Evolutionary conservation across 2,113 vertebrate genomes (phyloP).

Genomic region (Cygnus buccinator): DNA sequence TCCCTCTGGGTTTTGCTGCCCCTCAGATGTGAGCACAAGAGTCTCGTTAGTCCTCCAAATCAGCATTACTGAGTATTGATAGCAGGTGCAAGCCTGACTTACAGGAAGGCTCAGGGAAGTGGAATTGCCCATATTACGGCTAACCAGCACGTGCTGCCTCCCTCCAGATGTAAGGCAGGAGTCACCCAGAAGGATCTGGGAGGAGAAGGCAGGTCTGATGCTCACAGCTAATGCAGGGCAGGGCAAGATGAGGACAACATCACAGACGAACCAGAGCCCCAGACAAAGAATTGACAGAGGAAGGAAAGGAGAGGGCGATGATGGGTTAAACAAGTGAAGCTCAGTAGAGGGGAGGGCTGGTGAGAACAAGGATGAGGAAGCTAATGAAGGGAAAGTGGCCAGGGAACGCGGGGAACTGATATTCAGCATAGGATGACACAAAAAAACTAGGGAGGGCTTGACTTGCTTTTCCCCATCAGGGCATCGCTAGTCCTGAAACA

Average conservation of each 20-base stretch:
- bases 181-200: not conserved
- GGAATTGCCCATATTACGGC: not conserved
- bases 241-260: not conserved
- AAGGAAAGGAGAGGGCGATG: not conserved
- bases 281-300: not conserved
- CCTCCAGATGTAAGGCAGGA: not conserved
- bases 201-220: not conserved
- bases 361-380: not conserved
- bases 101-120: not conserved
- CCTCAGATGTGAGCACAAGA: not conserved
- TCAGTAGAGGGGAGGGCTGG: not conserved
- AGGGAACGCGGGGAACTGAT: not conserved
- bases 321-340: not conserved
- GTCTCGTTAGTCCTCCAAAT: not conserved
- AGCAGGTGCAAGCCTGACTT: not conserved
- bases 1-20: not conserved
- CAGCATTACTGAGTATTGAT: not conserved
- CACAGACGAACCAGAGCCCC: not conserved
- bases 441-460: not conserved
- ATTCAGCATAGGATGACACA: not conserved
- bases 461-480: constrained; percentile 28
- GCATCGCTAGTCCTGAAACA: constrained; percentile 27
- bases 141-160: not conserved
- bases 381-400: not conserved
- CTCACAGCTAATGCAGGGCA: not conserved